Evolutionary conservation across 2,797 vertebrate species (phyloP), one percentile per base, ranked within the genome.

Genomic region (Neosalanx taihuensis): DNA sequence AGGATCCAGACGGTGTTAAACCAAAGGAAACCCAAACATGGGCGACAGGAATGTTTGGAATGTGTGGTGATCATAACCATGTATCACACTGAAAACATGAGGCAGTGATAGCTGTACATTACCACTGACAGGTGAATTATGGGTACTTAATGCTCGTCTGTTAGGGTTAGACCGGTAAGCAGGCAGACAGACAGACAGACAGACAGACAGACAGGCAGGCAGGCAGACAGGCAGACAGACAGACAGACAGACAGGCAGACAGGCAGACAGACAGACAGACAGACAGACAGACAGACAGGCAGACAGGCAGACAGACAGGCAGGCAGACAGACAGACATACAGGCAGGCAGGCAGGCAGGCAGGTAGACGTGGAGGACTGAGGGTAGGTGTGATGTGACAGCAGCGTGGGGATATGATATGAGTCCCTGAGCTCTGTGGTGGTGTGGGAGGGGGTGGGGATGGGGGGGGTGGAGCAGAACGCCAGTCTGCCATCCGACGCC

Each of bases 311-410:
- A 13, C 59, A 6, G 58, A 29, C 20, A 60, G 58, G 20, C 5
- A 60, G 58, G 7, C 5, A 60, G 58, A 13, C 20, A 60, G 58
- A 13, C 20, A 29, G 58, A 12, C 5, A 60, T 5, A 12, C n/a
- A 10, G 58, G 12, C 26, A 63, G 10, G 23, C 23, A 26, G 23
- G 23, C 23, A 26, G 60, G 15, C 20, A 62, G 60, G 18, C 2
- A 62, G 60, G 18, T 6, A 18, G 60, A 63, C 3, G 33, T 31
- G 17, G 61, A n/a, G 30, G 31, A 18, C 15, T 17, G 30, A 13
- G n/a, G 67, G 33, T 6, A 69, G 31, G 67, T 35, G 67, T 69
- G 56, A 46, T 37, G 67, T 59, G 67, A 69, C 33, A 58, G 56
- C 30, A 59, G 31, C 13, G 31, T 20, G 9, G 67, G 29, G 59